phyloP scores from a whole-genome alignment of 2,113 vertebrate genomes.

The Porphyrio hochstetteri region DNA sequence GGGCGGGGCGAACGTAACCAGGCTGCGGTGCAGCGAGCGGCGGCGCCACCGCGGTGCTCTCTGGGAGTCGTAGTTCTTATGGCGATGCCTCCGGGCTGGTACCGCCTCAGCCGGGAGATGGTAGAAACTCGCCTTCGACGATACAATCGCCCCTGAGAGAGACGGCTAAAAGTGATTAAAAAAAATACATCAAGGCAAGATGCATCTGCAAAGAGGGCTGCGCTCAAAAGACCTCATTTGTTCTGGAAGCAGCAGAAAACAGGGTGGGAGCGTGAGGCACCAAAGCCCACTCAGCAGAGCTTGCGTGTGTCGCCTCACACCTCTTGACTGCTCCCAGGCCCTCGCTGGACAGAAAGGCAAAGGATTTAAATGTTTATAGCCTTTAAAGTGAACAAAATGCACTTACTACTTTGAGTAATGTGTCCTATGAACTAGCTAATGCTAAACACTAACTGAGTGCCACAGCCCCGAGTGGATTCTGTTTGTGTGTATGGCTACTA shows the following conservation, averaged over 20 bases:
- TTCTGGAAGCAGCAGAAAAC: background rate
- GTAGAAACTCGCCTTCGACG: accelerated
- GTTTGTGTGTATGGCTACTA: too few relatives aligned
- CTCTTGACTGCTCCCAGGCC: accelerated
- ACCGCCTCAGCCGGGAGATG: accelerated
- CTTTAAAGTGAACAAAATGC: background rate
- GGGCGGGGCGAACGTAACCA: accelerated
- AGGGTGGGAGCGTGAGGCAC: accelerated
- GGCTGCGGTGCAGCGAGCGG: accelerated
- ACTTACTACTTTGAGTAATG: accelerated
- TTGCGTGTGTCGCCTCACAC: accelerated
- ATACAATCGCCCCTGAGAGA: accelerated
- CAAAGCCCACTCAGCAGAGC: accelerated
- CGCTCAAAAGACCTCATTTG: accelerated
- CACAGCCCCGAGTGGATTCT: accelerated
- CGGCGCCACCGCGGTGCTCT: background rate
- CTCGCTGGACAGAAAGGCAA: accelerated
- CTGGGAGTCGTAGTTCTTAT: constrained; percentile 78
- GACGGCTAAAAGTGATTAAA: accelerated
- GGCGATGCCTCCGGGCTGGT: accelerated
- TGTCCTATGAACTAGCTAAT: accelerated
- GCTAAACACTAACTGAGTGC: accelerated
- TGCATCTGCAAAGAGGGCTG: too few relatives aligned
- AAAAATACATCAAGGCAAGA: background rate
- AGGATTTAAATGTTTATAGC: accelerated